These are phyloP conservation scores for Megaceryle maxima DNA, from an alignment of 2,113 vertebrate species.

Conservation along the genomic window DNA sequence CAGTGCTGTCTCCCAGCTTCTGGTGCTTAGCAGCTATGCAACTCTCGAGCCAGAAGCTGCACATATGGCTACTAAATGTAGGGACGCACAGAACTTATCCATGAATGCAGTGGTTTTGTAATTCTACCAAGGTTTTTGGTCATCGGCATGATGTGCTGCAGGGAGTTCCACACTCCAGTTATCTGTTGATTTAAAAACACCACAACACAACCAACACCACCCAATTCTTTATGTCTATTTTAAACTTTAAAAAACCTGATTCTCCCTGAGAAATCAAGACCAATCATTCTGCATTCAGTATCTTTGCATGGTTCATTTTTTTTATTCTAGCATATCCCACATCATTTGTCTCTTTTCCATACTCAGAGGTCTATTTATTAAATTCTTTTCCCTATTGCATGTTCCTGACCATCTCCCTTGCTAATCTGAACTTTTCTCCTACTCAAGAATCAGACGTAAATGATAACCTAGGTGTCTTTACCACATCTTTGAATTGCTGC, in stretches of 20 bases:
- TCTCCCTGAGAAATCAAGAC: neutral
- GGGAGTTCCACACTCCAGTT: neutral
- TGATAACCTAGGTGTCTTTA: neutral
- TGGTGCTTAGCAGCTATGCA: neutral
- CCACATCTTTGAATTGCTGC: neutral
- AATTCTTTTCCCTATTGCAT: neutral
- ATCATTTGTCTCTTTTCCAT: neutral
- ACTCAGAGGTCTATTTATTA: neutral
- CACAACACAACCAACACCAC: neutral
- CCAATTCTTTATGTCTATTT: neutral
- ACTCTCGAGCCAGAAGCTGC: neutral
- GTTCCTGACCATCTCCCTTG: neutral
- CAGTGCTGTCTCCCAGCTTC: rapidly evolving
- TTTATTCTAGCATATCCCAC: neutral
- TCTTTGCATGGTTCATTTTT: neutral
- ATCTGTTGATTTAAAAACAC: neutral
- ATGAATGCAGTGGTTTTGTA: neutral
- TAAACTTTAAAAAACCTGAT: neutral
- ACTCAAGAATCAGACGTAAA: neutral
- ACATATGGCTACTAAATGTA: neutral
- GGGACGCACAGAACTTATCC: neutral
- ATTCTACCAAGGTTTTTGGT: neutral
- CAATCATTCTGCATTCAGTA: neutral
- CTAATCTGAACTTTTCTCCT: neutral
- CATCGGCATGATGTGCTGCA: neutral